These are phyloP conservation scores for Hydropsyche tenuis DNA, from an alignment of 1,140 invertebrate species.

Conservation along the genomic window DNA sequence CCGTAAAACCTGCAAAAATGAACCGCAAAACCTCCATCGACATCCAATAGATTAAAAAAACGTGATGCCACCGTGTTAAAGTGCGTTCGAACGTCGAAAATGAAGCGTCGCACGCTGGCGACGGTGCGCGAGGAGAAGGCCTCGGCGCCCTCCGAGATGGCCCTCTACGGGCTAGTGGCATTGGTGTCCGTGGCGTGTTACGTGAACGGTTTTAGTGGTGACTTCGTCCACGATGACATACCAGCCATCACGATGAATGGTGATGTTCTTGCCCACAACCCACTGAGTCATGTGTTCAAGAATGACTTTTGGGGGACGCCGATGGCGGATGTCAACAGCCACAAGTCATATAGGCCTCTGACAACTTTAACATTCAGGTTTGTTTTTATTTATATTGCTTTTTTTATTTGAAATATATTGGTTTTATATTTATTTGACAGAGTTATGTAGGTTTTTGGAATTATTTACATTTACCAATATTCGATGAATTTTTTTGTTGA, in stretches of 20 bases:
- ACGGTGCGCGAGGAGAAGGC: conserved; percentile 59
- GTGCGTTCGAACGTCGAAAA: conserved; percentile 39
- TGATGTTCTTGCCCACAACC: conserved; percentile 76
- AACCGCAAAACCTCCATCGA: too few relatives aligned
- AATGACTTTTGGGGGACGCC: conserved; percentile 94
- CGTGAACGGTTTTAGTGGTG: conserved; percentile 79
- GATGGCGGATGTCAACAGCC: conserved; percentile 81
- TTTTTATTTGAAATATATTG: background rate
- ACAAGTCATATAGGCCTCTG: conserved; percentile 85
- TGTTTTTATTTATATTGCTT: conserved; percentile 52
- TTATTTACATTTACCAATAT: background rate
- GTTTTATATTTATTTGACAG: too few relatives aligned
- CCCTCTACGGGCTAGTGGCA: conserved; percentile 67
- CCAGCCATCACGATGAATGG: conserved; percentile 85
- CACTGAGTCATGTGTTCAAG: conserved; percentile 71
- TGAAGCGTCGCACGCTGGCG: conserved; percentile 58
- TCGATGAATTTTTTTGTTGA: too few relatives aligned
- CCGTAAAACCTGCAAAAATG: too few relatives aligned
- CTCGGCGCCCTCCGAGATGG: conserved; percentile 55
- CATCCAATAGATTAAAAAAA: too few relatives aligned
- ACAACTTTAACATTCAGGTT: conserved; percentile 86
- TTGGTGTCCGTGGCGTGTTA: conserved; percentile 75
- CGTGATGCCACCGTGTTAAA: background rate
- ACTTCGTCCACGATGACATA: conserved; percentile 91
- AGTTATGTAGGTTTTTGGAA: too few relatives aligned